Conservation (phyloP, 1,140 invertebrate species). For the Leptonema lineaticorne region DNA sequence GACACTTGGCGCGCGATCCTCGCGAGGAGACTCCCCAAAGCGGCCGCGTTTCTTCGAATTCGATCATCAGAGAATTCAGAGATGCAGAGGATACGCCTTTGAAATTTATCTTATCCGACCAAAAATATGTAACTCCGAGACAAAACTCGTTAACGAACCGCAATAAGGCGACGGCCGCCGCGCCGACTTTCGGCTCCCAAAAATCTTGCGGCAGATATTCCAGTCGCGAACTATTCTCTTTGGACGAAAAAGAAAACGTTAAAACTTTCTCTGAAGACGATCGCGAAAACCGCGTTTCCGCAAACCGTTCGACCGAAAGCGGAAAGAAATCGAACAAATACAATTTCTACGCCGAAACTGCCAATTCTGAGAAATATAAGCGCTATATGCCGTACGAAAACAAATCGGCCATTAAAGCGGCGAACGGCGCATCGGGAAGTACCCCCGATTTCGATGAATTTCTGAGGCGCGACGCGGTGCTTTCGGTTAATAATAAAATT, state of each 20-base stretch:
- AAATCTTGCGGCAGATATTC: neutral
- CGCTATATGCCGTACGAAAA: neutral
- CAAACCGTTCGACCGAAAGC: neutral
- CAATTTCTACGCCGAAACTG: constrained; percentile 13
- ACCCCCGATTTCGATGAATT: neutral
- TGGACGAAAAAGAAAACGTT: constrained; percentile 15
- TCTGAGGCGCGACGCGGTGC: neutral
- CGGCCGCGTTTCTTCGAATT: constrained; percentile 30
- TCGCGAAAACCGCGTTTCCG: neutral
- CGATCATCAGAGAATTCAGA: constrained; percentile 33
- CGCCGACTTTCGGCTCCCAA: neutral
- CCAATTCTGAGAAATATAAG: constrained; percentile 7
- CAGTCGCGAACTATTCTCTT: neutral
- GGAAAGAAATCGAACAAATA: neutral
- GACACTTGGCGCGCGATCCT: neutral
- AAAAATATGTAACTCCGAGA: neutral
- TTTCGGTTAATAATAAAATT: constrained; percentile 6
- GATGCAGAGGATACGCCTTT: constrained; percentile 11
- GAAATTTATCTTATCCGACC: neutral
- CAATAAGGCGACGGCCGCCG: neutral
- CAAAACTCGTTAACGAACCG: neutral
- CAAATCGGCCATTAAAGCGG: neutral
- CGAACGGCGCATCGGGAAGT: neutral
- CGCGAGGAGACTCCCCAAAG: constrained; percentile 34
- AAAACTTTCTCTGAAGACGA: constrained; percentile 26